Evolutionary conservation across 2,113 vertebrate genomes (phyloP).

Genomic region (Haemorhous mexicanus): DNA sequence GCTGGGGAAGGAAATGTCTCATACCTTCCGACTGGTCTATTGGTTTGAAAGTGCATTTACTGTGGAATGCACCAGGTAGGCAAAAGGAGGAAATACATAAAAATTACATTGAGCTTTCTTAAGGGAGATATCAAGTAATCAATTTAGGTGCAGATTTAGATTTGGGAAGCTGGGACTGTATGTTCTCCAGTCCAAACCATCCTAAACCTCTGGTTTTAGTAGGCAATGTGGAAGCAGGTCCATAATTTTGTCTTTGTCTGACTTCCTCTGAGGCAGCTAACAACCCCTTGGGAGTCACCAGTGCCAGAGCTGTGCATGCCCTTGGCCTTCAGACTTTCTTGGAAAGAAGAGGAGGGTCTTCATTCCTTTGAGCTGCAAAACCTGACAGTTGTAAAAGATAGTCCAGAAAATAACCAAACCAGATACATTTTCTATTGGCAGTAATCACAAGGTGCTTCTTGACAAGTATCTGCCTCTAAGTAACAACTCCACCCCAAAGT

Average conservation of each 20-base stretch:
- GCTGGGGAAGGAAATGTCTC: slow-evolving; percentile 56
- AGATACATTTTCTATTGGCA: not conserved
- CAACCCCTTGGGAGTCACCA: not conserved
- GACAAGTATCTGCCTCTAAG: not conserved
- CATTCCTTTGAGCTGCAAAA: not conserved
- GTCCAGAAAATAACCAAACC: not conserved
- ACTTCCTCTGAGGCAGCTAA: not conserved
- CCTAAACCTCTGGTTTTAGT: not conserved
- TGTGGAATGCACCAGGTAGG: not conserved
- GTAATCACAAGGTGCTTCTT: not conserved
- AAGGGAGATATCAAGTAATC: not conserved
- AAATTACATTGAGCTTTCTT: not conserved
- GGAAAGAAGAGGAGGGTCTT: not conserved
- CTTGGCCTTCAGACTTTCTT: not conserved
- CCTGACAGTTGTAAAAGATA: not conserved
- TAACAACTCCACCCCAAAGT: not conserved
- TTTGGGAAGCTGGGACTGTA: not conserved
- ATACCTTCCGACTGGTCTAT: not conserved
- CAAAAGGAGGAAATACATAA: not conserved
- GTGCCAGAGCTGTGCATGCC: not conserved
- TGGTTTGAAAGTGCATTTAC: not conserved
- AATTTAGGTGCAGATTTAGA: not conserved
- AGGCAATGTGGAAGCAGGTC: not conserved
- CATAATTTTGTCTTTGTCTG: not conserved
- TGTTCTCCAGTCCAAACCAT: not conserved